Conservation (phyloP, 2,113 vertebrate genomes). For the Muntiacus muntjak region DNA sequence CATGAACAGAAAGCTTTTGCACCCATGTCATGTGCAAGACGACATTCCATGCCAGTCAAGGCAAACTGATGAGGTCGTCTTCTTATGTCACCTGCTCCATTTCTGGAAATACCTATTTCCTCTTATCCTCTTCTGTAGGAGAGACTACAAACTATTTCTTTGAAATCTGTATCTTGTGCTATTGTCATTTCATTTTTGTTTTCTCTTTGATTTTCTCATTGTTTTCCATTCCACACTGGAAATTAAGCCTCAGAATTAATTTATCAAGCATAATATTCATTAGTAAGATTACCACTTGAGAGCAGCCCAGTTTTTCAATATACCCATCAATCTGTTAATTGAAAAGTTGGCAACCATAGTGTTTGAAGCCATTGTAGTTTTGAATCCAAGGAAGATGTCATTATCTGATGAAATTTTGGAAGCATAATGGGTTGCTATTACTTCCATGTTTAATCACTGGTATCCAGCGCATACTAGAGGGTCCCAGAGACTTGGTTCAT, state of each 20-base stretch:
- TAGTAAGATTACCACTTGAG: constrained; percentile 17
- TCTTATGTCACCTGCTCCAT: not conserved
- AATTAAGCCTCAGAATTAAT: constrained; percentile 32
- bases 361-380: constrained; percentile 3
- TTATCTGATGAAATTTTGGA: constrained; percentile 18
- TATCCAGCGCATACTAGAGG: not conserved
- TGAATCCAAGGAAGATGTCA: not conserved
- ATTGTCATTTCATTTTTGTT: not conserved
- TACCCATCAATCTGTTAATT: constrained; percentile 31
- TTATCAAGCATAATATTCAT: constrained; percentile 20
- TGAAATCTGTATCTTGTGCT: not conserved
- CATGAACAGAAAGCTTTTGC: not conserved
- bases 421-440: not conserved
- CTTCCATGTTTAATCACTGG: not conserved
- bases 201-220: constrained; percentile 22
- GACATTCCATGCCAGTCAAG: not conserved
- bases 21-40: not conserved
- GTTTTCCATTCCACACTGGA: not conserved
- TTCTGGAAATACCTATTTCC: not conserved
- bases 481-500: constrained; percentile 1
- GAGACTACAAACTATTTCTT: not conserved
- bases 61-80: not conserved
- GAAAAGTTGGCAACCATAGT: constrained; percentile 25
- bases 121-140: not conserved
- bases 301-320: constrained; percentile 13